These are phyloP conservation scores for Heterocephalus glaber DNA, from an alignment of 2,113 vertebrate genomes.

Conservation along the genomic window DNA sequence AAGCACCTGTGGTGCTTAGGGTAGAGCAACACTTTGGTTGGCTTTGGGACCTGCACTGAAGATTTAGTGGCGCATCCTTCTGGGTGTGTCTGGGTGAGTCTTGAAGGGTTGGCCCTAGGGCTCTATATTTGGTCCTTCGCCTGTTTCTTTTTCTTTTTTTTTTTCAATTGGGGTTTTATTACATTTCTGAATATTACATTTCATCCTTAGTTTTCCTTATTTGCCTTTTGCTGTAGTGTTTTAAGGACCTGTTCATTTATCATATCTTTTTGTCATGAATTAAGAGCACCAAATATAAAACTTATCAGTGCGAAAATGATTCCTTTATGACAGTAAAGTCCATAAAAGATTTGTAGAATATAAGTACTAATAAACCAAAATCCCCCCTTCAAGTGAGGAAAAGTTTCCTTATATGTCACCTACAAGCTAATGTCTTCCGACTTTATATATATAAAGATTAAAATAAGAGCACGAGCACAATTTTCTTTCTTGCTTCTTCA, in stretches of 20 bases:
- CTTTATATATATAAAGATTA: not conserved
- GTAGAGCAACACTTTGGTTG: not conserved
- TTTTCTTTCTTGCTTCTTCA: slow-evolving; percentile 42
- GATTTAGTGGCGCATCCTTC: not conserved
- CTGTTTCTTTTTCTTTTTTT: not conserved
- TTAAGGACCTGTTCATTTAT: not conserved
- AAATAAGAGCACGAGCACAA: slow-evolving; percentile 20
- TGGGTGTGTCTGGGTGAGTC: not conserved
- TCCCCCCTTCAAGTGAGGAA: not conserved
- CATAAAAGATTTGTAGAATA: not conserved
- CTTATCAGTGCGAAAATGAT: not conserved
- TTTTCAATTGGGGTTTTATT: slow-evolving; percentile 66
- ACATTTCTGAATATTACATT: slow-evolving; percentile 52
- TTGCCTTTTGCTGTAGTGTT: slow-evolving; percentile 54
- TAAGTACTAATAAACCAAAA: not conserved
- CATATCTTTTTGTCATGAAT: slow-evolving; percentile 40
- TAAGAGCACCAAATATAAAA: slow-evolving; percentile 40
- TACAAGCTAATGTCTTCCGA: slow-evolving; percentile 1
- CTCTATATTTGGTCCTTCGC: not conserved
- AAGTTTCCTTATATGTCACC: not conserved
- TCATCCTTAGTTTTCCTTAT: slow-evolving; percentile 11
- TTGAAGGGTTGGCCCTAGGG: not conserved
- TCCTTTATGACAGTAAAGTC: slow-evolving; percentile 11
- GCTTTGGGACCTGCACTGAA: not conserved
- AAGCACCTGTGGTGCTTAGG: not conserved